Evolutionary conservation across 1,140 invertebrate genomes (phyloP).

Genomic region (Pantala flavescens): DNA sequence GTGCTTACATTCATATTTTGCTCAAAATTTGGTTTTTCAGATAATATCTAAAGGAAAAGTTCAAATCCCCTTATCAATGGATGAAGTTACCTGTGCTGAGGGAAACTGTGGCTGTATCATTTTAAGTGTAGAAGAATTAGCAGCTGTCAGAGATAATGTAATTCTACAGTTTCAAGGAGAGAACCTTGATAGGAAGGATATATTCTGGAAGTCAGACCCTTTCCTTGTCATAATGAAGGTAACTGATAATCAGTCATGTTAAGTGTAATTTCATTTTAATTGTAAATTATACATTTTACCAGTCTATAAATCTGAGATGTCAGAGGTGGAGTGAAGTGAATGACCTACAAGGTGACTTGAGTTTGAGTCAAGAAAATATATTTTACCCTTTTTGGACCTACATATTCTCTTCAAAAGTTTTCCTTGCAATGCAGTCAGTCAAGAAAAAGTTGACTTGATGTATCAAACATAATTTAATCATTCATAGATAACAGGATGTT

Average conservation of each 20-base stretch:
- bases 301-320: too few relatives aligned
- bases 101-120: conserved; percentile 31
- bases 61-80: conserved; percentile 23
- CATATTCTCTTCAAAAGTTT: too few relatives aligned
- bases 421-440: too few relatives aligned
- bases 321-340: too few relatives aligned
- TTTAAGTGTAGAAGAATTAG: conserved; percentile 42
- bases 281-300: background rate
- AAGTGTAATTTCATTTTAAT: background rate
- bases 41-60: conserved; percentile 33
- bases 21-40: conserved; percentile 21
- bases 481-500: too few relatives aligned
- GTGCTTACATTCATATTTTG: background rate
- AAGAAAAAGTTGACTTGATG: too few relatives aligned
- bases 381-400: too few relatives aligned
- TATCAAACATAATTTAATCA: too few relatives aligned
- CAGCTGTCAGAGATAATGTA: conserved; percentile 40
- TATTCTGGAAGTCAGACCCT: conserved; percentile 43
- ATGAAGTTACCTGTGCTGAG: conserved; percentile 13
- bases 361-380: background rate
- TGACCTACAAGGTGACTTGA: too few relatives aligned
- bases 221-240: conserved; percentile 36
- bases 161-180: conserved; percentile 31
- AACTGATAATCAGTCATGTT: background rate
- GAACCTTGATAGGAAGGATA: conserved; percentile 35